Conservation (phyloP, 2,113 vertebrate species). For the Lepidothrix coronata region DNA sequence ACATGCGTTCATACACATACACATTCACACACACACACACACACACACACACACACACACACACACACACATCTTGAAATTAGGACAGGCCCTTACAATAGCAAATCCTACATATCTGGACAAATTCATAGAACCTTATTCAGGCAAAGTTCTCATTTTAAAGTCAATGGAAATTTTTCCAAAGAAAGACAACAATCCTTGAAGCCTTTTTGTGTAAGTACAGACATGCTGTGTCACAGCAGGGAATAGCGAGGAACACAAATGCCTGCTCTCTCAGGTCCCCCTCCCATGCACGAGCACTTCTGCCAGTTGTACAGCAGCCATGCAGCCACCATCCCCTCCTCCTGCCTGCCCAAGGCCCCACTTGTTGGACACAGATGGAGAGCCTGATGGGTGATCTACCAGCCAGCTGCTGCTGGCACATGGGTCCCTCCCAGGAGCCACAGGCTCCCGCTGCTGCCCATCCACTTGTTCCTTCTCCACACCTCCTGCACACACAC, state of each 20-base stretch:
- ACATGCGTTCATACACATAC: background rate
- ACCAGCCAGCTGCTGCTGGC: background rate
- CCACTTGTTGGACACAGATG: background rate
- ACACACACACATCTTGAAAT: background rate
- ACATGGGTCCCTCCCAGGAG: background rate
- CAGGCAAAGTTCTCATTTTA: background rate
- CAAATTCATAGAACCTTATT: background rate
- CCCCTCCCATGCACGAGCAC: background rate
- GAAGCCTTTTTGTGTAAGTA: background rate
- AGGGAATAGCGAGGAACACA: accelerated
- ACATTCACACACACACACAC: background rate
- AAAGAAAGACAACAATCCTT: background rate
- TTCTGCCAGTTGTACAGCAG: background rate
- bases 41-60: background rate
- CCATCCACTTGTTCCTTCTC: background rate
- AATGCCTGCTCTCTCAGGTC: background rate
- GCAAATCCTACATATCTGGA: background rate
- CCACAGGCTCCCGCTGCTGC: background rate
- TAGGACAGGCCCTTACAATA: background rate
- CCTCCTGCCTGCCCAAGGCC: background rate
- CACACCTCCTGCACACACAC: background rate
- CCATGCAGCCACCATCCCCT: accelerated
- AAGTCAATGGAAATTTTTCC: background rate
- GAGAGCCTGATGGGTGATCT: background rate
- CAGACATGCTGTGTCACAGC: background rate